Evolutionary conservation across 1,140 invertebrate species (phyloP).

Genomic region (Drosophila albomicans): DNA sequence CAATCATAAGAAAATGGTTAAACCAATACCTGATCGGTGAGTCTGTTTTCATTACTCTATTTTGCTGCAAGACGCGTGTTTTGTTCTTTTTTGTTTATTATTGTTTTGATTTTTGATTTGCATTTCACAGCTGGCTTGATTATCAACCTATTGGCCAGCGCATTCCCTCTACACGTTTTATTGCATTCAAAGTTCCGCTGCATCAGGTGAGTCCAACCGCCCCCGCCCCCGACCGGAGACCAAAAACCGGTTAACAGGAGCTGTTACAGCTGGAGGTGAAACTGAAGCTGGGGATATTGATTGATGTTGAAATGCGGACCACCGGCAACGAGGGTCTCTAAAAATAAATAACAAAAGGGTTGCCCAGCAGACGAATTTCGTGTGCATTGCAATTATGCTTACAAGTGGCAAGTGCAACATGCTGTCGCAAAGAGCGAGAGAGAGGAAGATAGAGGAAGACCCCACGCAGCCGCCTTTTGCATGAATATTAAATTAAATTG

Average conservation of each 20-base stretch:
- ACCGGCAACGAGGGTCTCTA: constrained; percentile 59
- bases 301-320: constrained; percentile 70
- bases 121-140: constrained; percentile 88
- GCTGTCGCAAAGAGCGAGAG: constrained; percentile 14
- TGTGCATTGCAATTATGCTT: constrained; percentile 76
- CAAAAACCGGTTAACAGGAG: constrained; percentile 63
- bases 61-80: background rate
- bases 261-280: background rate
- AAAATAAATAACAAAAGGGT: constrained; percentile 74
- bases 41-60: background rate
- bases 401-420: constrained; percentile 78
- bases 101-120: background rate
- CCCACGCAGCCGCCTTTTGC: constrained; percentile 53
- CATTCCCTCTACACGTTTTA: constrained; percentile 89
- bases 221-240: background rate
- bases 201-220: constrained; percentile 87
- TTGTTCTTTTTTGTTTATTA: constrained; percentile 14
- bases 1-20: constrained; percentile 29
- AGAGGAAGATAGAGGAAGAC: constrained; percentile 12
- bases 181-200: constrained; percentile 93
- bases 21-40: constrained; percentile 63
- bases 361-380: constrained; percentile 39
- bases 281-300: constrained; percentile 43
- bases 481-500: constrained; percentile 84
- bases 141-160: constrained; percentile 88